Conservation (phyloP, 2,797 vertebrate genomes). For the Podarcis lilfordi region DNA sequence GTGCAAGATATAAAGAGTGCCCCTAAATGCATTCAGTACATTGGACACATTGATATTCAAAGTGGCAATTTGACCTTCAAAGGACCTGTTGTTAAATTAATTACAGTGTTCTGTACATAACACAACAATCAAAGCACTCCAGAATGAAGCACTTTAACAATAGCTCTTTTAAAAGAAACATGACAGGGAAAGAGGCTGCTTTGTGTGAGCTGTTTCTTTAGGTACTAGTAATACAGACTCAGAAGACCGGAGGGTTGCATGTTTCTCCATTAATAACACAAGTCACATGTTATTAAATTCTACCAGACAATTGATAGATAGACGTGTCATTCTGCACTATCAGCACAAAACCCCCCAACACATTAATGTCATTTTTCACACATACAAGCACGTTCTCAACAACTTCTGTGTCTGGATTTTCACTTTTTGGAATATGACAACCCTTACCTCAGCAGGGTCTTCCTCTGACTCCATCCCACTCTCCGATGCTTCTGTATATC, state of each 20-base stretch:
- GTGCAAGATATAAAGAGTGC: background rate
- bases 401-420: background rate
- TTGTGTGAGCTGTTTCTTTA: constrained; percentile 44
- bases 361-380: background rate
- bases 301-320: background rate
- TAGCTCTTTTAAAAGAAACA: constrained; percentile 52
- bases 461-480: background rate
- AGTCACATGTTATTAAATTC: background rate
- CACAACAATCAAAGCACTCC: constrained; percentile 64
- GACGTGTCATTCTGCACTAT: background rate
- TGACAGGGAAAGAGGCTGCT: constrained; percentile 47
- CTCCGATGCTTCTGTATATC: background rate
- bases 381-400: background rate
- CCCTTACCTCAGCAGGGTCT: no score
- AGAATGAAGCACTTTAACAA: constrained; percentile 58
- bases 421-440: no score
- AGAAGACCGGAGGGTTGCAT: background rate
- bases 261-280: background rate
- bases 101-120: constrained; percentile 62
- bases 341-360: no score
- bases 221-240: constrained; percentile 1
- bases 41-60: constrained; percentile 49
- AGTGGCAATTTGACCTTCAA: constrained; percentile 69
- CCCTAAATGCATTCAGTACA: background rate
- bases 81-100: constrained; percentile 67